Base-by-base conservation (phyloP, 2,797 vertebrate genomes). In the Falco cherrug region DNA sequence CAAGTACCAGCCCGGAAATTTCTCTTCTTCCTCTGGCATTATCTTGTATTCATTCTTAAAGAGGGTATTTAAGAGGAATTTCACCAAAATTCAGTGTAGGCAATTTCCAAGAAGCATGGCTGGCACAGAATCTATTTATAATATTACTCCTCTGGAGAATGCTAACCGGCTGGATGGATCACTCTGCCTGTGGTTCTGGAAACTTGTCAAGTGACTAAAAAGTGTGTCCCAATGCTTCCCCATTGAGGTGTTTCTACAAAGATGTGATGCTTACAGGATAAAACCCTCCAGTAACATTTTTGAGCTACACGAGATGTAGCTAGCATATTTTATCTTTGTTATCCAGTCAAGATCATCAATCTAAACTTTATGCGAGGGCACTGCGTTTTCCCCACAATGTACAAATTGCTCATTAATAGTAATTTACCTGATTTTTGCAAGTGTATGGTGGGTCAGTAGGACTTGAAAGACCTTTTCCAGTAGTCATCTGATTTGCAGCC, bases 401-500 rank as follows among this genome's bases (percentile, higher is more conserved):
- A 11, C 9, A 35, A 59, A 29, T 5, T 1, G 1, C 4, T 71
- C 9, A 9, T 37, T 28, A 47, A 71, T 6, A 65, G 24, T 13
- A 6, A 33, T 17, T 94, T 97, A 98, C 98, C 98, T 98, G 98
- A 84, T 47, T 97, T 95, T 97, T 97, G 73, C 91, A 87, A 87
- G 93, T 1, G 3, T 51, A 47, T 9, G 9, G 33, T 11, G 74
- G 37, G 45, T 92, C 95, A 10, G 20, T 54, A 39, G 70, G 78
- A 59, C 26, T 70, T n/a, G 63, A 81, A 82, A 84, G 83, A 51
- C 90, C 76, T 88, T 96, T 97, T 65, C 63, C 97, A 29, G 97
- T 86, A 7, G 91, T 22, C 96, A 98, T 98, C 96, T 98, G 98
- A 96, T 99, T 99, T 92, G 97, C 93, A 84, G 98, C 71, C 13